These are phyloP conservation scores for Lutjanus campechanus DNA, from an alignment of 2,797 vertebrate species.

Conservation along the genomic window DNA sequence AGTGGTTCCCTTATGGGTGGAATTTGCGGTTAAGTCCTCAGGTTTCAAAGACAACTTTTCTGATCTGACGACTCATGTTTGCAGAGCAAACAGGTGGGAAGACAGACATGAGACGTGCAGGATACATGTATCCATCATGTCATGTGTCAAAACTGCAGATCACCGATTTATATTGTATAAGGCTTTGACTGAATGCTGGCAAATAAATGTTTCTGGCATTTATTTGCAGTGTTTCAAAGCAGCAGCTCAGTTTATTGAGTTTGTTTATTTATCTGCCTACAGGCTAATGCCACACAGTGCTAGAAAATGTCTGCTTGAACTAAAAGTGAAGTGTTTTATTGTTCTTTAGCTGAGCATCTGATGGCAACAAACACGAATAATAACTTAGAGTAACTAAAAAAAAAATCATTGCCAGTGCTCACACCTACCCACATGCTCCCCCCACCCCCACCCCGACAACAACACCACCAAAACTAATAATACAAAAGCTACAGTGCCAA, in stretches of 20 bases:
- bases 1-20: neutral
- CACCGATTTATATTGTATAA: neutral
- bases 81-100: constrained; percentile 5
- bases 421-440: constrained; percentile 30
- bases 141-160: constrained; percentile 25
- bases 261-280: constrained; percentile 8
- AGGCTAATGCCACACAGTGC: neutral
- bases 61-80: constrained; percentile 15
- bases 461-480: constrained; percentile 26
- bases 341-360: constrained; percentile 8
- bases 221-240: constrained; percentile 17
- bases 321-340: neutral
- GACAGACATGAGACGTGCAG: constrained; percentile 2
- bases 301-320: neutral
- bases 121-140: constrained; percentile 9
- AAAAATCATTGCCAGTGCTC: constrained; percentile 26
- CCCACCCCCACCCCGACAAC: constrained; percentile 17
- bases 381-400: constrained; percentile 16
- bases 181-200: constrained; percentile 9
- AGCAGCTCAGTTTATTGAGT: neutral
- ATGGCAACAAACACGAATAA: constrained; percentile 33
- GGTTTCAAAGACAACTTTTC: neutral
- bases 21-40: neutral
- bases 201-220: constrained; percentile 21
- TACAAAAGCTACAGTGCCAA: constrained; percentile 18